phyloP scores from a whole-genome alignment of 2,797 vertebrate species.

The Lophius americanus region DNA sequence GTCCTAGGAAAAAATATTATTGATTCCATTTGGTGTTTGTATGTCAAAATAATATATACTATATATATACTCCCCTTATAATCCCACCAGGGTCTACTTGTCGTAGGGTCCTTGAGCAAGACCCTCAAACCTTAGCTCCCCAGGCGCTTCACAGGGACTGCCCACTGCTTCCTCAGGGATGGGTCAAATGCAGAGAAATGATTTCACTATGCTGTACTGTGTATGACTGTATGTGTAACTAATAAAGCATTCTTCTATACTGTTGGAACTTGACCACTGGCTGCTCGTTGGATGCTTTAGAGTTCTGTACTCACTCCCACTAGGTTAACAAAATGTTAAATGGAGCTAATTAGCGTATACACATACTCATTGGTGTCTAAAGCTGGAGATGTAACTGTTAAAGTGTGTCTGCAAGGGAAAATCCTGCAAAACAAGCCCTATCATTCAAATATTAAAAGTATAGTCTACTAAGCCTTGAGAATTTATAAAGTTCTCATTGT shows the following conservation, averaged over 20 bases:
- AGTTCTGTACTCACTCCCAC: slow-evolving; percentile 24
- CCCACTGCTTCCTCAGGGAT: too few relatives aligned
- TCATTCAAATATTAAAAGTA: too few relatives aligned
- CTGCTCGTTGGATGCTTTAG: slow-evolving; percentile 3
- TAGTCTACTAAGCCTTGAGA: too few relatives aligned
- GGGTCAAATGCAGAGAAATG: too few relatives aligned
- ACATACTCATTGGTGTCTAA: slow-evolving; percentile 7
- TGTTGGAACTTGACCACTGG: not conserved
- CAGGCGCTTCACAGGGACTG: too few relatives aligned
- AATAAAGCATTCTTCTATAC: too few relatives aligned
- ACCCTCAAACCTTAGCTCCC: too few relatives aligned
- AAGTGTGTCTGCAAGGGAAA: not conserved
- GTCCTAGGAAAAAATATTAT: not conserved
- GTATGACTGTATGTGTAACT: too few relatives aligned
- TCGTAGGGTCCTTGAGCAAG: too few relatives aligned
- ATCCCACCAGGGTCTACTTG: too few relatives aligned
- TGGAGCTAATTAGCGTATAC: slow-evolving; percentile 13
- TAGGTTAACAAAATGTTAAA: slow-evolving; percentile 3
- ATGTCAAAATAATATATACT: not conserved
- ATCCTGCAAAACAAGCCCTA: not conserved
- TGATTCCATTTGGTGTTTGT: not conserved
- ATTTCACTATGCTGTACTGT: too few relatives aligned
- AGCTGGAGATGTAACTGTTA: not conserved
- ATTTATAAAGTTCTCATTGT: too few relatives aligned
- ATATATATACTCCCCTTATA: not conserved